Base-by-base conservation (phyloP, 1,140 invertebrate species). In the Drosophila tropicalis region DNA sequence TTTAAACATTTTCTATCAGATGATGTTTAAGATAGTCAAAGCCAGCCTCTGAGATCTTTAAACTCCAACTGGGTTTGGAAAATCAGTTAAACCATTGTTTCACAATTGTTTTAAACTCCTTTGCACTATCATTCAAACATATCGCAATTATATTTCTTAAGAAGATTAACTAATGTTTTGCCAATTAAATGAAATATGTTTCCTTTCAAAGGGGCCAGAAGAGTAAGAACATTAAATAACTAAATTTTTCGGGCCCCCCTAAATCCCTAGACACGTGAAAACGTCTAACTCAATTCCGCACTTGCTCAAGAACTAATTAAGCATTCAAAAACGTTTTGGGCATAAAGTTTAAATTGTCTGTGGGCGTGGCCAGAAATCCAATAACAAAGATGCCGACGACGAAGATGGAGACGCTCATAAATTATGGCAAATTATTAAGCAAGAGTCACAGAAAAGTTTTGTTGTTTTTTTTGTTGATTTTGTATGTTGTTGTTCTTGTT, bases 251-350 rank as follows among this genome's bases (percentile, higher is more conserved):
- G 0, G 10, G 10, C 36, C 72, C 51, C 19, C 39, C 36, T 10
- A 19, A 61, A 58, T 72, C 57, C 58, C 25, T 55, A 19, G 15
- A n/a, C 19, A 66, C 39, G 7, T 10, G 1, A 51, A 51, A 51
- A 51, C 17, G 44, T 3, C 29, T 34, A 57, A 72, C 58, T 19
- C 34, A 74, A 72, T 60, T 34, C 58, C 51, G 61, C 10, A 7
- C 36, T 68, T 32, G 40, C 56, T 69, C 74, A 67, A 66, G 56
- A 87, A 81, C 78, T 81, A 87, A 89, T 89, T 87, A 89, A 77
- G 74, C 73, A 89, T 89, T 89, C 77, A 83, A 83, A 85, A 84
- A 81, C 80, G 78, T 83, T 89, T 89, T 83, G 70, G 44, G 67
- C 67, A 73, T 69, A 84, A 84, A 85, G 73, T 81, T 85, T 66